phyloP scores from a whole-genome alignment of 1,140 invertebrate species.

The Drosophila azteca region DNA sequence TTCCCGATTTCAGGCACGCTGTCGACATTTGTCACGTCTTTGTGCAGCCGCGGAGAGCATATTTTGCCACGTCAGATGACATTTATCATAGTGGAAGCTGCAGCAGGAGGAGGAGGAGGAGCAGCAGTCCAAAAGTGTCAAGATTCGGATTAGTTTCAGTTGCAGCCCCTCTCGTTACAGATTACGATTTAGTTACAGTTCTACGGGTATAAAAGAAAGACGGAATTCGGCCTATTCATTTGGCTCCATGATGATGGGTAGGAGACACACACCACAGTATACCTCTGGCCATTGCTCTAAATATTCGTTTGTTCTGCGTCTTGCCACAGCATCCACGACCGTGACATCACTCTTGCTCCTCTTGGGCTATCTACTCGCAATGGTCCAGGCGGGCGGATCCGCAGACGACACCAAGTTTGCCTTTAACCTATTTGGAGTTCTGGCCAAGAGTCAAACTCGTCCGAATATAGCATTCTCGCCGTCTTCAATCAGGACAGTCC shows the following conservation, averaged over 20 bases:
- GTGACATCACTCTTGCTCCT: slow-evolving; percentile 12
- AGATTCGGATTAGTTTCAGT: no score
- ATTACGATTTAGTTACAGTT: no score
- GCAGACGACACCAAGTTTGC: slow-evolving; percentile 43
- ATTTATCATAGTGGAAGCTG: no score
- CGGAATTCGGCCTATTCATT: slow-evolving; percentile 1
- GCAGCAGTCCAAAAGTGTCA: no score
- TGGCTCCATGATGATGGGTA: slow-evolving; percentile 31
- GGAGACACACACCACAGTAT: neutral
- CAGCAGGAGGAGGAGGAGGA: no score
- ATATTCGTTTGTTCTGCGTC: neutral
- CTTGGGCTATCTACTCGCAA: slow-evolving; percentile 15
- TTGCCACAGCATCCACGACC: neutral
- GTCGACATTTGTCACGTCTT: no score
- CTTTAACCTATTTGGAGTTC: slow-evolving; percentile 30
- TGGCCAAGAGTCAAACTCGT: slow-evolving; percentile 18
- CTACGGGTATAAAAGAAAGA: no score
- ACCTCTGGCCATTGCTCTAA: neutral
- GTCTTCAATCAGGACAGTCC: slow-evolving; percentile 85
- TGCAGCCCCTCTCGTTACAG: no score
- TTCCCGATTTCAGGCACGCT: no score
- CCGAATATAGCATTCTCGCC: slow-evolving; percentile 86
- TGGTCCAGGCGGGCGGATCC: slow-evolving; percentile 13
- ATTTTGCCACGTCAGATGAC: no score
- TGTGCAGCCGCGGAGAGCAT: no score